Conservation (phyloP, 2,888 invertebrate species). For the Esperia sulphurella region DNA sequence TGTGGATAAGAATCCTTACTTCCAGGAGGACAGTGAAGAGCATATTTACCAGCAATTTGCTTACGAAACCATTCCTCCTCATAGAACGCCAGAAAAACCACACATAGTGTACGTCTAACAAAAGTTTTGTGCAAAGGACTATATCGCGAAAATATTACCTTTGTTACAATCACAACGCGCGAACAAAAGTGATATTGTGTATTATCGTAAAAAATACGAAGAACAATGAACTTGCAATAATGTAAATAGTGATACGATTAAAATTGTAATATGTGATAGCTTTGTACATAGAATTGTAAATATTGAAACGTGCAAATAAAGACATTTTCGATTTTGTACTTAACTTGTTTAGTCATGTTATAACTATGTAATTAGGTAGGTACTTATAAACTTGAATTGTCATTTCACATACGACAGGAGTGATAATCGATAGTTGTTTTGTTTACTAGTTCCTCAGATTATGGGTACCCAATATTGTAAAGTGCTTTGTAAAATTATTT, state of each 20-base stretch:
- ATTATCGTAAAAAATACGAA: slow-evolving; percentile 48
- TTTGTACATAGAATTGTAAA: slow-evolving; percentile 75
- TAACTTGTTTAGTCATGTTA: slow-evolving; percentile 60
- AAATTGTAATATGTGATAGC: slow-evolving; percentile 77
- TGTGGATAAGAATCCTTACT: slow-evolving; percentile 72
- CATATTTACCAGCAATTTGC: slow-evolving; percentile 76
- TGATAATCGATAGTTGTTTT: slow-evolving; percentile 39
- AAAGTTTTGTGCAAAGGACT: slow-evolving; percentile 64
- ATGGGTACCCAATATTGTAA: slow-evolving; percentile 53
- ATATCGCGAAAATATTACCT: slow-evolving; percentile 55
- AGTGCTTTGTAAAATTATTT: slow-evolving; percentile 53
- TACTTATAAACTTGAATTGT: slow-evolving; percentile 24
- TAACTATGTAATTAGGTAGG: neutral
- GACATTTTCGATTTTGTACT: slow-evolving; percentile 65
- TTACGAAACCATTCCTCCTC: slow-evolving; percentile 74
- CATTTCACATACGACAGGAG: slow-evolving; percentile 34
- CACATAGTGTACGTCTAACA: slow-evolving; percentile 81
- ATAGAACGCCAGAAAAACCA: slow-evolving; percentile 76
- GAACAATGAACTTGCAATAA: slow-evolving; percentile 69
- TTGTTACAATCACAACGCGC: slow-evolving; percentile 39
- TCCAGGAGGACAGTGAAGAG: slow-evolving; percentile 71
- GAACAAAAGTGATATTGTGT: slow-evolving; percentile 44
- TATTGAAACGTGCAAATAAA: slow-evolving; percentile 60
- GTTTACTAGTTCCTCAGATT: slow-evolving; percentile 58
- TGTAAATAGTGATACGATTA: slow-evolving; percentile 75